A percentile compares a stretch with the other conserved stretches of the same genome.
phyloP scores from a whole-genome alignment of 2,113 vertebrate genomes.

The Phoenicopterus ruber region DNA sequence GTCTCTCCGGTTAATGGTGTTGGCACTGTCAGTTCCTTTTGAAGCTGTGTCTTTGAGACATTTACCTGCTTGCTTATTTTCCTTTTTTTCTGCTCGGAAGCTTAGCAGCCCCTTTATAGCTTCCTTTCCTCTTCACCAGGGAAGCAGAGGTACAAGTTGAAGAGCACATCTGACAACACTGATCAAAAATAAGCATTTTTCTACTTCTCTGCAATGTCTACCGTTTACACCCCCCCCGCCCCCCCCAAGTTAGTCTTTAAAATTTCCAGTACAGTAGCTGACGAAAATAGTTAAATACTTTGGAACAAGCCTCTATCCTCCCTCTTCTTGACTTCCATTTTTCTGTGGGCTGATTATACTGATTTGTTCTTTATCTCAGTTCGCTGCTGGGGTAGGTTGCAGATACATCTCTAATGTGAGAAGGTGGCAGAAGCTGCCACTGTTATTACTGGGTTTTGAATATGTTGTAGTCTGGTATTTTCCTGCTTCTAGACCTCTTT shows the following conservation, averaged over 20 bases:
- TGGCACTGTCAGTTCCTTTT: conserved; percentile 35
- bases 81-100: not conserved
- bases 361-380: not conserved
- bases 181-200: not conserved
- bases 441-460: conserved; percentile 47
- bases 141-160: not conserved
- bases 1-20: not conserved
- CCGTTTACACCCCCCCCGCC: too few relatives aligned
- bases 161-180: not conserved
- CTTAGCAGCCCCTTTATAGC: not conserved
- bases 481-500: conserved; percentile 45
- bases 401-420: conserved; percentile 37
- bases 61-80: conserved; percentile 11
- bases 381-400: not conserved
- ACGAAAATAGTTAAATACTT: not conserved
- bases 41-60: conserved; percentile 18
- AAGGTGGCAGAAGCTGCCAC: conserved; percentile 16
- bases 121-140: not conserved
- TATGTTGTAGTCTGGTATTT: conserved; percentile 34
- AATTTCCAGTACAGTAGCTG: not conserved
- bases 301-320: not conserved
- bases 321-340: not conserved
- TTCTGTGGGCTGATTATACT: not conserved
- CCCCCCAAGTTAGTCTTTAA: not conserved
- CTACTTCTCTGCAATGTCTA: not conserved